Percentiles rank a stretch among this genome's conserved stretches.
Evolutionary conservation across 1,140 invertebrate genomes (phyloP).

Genomic region (Calephelis nemesis): DNA sequence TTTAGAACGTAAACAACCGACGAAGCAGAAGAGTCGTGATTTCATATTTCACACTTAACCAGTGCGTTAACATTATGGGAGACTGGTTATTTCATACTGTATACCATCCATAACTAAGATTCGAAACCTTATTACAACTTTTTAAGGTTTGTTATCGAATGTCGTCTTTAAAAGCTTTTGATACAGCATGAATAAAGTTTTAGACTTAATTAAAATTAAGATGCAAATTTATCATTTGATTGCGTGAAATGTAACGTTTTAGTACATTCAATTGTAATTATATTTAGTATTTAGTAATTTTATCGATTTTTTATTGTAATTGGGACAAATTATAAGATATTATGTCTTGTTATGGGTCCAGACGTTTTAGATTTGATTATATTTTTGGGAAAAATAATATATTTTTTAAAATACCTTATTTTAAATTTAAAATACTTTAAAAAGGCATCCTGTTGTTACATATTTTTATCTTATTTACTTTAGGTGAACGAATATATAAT

Average conservation of each 20-base stretch:
- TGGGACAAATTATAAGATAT: not conserved
- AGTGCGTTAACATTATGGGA: slow-evolving; percentile 61
- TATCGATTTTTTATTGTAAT: not conserved
- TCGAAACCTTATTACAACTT: not conserved
- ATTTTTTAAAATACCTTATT: too few relatives aligned
- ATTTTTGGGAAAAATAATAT: too few relatives aligned
- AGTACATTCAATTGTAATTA: not conserved
- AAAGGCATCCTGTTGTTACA: too few relatives aligned
- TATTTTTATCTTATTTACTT: too few relatives aligned
- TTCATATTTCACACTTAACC: slow-evolving; percentile 77
- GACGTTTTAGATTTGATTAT: too few relatives aligned
- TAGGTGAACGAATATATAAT: too few relatives aligned
- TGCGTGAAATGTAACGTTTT: slow-evolving; percentile 12
- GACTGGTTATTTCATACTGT: slow-evolving; percentile 61
- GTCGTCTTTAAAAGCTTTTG: not conserved
- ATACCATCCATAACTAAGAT: not conserved
- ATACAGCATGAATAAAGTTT: slow-evolving; percentile 12
- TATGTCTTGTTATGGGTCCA: not conserved
- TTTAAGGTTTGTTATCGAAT: slow-evolving; percentile 34
- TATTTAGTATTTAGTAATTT: slow-evolving; percentile 6
- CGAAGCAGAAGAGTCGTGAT: slow-evolving; percentile 73
- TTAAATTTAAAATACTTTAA: too few relatives aligned
- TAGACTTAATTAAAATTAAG: slow-evolving; percentile 16
- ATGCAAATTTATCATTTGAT: slow-evolving; percentile 49
- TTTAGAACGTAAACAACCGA: slow-evolving; percentile 72